Percentiles rank a stretch among this genome's conserved stretches.
phyloP scores from a whole-genome alignment of 2,888 invertebrate species.

The Tubulanus polymorphus region DNA sequence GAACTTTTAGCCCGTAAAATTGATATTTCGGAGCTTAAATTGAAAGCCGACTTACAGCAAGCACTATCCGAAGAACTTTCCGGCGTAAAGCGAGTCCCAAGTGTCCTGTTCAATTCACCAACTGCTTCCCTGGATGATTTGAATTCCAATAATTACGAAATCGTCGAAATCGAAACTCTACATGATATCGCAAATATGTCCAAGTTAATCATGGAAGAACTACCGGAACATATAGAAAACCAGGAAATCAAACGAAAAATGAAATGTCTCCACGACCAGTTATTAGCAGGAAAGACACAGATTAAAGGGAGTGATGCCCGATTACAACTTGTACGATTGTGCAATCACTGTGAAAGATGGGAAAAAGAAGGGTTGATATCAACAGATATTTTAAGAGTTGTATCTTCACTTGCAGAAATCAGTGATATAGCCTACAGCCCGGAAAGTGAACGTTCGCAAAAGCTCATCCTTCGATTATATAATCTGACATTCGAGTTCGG shows the following conservation, averaged over 20 bases:
- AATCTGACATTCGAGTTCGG: neutral
- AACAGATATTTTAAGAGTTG: too few species aligned
- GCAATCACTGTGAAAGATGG: too few species aligned
- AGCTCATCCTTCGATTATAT: neutral
- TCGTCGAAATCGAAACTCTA: neutral
- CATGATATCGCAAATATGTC: neutral
- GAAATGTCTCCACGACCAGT: too few species aligned
- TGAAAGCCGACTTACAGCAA: neutral
- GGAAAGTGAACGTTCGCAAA: neutral
- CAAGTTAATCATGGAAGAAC: neutral
- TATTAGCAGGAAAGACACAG: too few species aligned
- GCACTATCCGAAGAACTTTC: neutral
- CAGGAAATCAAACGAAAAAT: too few species aligned
- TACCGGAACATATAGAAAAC: neutral
- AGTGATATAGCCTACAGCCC: neutral
- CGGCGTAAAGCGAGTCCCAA: neutral
- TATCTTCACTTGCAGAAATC: neutral
- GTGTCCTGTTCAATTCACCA: neutral
- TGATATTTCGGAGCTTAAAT: too few species aligned
- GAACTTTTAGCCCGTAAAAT: too few species aligned
- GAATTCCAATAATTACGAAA: neutral
- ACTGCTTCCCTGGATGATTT: neutral
- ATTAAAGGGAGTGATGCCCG: too few species aligned
- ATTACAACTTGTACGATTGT: too few species aligned
- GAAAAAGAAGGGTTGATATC: too few species aligned